Evolutionary conservation across 1,140 invertebrate species (phyloP).

Genomic region (Rhopalosiphum maidis): DNA sequence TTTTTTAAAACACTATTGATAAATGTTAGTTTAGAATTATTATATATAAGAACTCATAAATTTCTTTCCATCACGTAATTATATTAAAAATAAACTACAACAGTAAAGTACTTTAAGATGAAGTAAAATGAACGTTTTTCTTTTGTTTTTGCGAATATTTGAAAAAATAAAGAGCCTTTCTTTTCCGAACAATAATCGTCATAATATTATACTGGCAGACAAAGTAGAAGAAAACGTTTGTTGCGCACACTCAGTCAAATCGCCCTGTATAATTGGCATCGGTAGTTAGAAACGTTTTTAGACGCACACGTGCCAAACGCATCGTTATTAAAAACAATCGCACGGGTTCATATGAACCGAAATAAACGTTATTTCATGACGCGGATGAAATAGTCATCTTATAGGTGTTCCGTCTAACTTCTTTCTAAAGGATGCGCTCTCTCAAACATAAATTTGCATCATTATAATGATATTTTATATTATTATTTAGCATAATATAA

Average conservation of each 20-base stretch:
- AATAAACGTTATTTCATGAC: background rate
- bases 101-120: too few relatives aligned
- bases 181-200: background rate
- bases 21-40: too few relatives aligned
- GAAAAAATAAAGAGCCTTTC: too few relatives aligned
- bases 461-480: background rate
- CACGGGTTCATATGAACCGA: background rate
- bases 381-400: background rate
- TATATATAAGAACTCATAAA: too few relatives aligned
- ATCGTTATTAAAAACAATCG: background rate
- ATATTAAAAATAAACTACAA: background rate
- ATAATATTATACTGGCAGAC: background rate
- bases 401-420: background rate
- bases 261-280: background rate
- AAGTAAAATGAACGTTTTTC: too few relatives aligned
- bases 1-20: background rate
- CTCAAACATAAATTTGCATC: background rate
- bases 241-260: background rate
- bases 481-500: background rate
- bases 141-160: too few relatives aligned
- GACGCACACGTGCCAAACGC: background rate
- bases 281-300: background rate
- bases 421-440: background rate
- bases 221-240: background rate
- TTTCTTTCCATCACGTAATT: background rate